Evolutionary conservation across 1,140 invertebrate species (phyloP).

Genomic region (Sipha flava): DNA sequence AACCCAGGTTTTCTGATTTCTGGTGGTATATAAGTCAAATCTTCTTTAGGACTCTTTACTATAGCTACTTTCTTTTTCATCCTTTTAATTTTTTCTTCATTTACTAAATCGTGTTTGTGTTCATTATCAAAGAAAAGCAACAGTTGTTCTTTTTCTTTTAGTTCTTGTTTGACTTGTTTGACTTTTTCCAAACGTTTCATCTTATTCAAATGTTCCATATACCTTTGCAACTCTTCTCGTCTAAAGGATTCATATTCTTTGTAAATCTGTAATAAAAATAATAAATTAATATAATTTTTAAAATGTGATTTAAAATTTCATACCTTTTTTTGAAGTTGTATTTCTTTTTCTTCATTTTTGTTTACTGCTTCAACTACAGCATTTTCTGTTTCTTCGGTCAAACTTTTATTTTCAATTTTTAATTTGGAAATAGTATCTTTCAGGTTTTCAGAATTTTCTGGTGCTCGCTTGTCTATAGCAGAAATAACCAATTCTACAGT

Average conservation of each 20-base stretch:
- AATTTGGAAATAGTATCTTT: neutral
- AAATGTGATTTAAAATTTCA: neutral
- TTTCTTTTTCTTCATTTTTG: slow-evolving; percentile 21
- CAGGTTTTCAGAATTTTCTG: slow-evolving; percentile 39
- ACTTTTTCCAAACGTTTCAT: slow-evolving; percentile 51
- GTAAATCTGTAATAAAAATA: slow-evolving; percentile 46
- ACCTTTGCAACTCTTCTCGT: slow-evolving; percentile 41
- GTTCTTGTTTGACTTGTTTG: slow-evolving; percentile 50
- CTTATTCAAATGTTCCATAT: slow-evolving; percentile 51
- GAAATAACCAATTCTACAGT: slow-evolving; percentile 36
- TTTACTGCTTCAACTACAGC: too few species aligned
- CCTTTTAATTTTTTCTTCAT: slow-evolving; percentile 46
- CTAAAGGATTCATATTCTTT: slow-evolving; percentile 51
- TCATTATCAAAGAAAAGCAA: slow-evolving; percentile 72
- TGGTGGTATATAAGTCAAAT: slow-evolving; percentile 37
- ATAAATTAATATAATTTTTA: neutral
- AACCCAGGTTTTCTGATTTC: slow-evolving; percentile 34
- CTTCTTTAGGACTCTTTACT: slow-evolving; percentile 23
- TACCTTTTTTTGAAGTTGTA: slow-evolving; percentile 9
- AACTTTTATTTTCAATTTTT: too few species aligned
- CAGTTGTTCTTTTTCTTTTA: slow-evolving; percentile 54
- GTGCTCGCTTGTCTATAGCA: slow-evolving; percentile 9
- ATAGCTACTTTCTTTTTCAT: slow-evolving; percentile 11
- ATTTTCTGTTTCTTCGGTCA: too few species aligned
- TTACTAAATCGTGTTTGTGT: slow-evolving; percentile 61